Conservation (phyloP, 1,140 invertebrate species). For the Dysdera silvatica region DNA sequence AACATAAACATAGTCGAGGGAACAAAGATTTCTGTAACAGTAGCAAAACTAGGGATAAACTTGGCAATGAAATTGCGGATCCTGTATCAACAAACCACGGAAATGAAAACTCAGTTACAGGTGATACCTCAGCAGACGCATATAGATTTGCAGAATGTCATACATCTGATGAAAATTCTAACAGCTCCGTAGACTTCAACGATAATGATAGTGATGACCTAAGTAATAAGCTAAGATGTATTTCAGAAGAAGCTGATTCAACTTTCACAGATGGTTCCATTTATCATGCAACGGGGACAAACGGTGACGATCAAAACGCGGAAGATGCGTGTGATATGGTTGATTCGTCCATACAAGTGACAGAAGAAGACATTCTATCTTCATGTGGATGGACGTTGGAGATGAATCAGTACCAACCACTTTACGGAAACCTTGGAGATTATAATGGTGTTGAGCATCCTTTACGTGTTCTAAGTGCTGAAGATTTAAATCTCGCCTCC, state of each 20-base stretch:
- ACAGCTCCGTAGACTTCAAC: slow-evolving; percentile 17
- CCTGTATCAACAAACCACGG: too few species aligned
- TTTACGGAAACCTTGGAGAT: slow-evolving; percentile 23
- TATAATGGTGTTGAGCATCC: slow-evolving; percentile 59
- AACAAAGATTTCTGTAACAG: too few species aligned
- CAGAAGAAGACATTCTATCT: slow-evolving; percentile 69
- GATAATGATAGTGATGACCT: slow-evolving; percentile 55
- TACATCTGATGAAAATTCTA: too few species aligned
- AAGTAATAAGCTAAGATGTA: slow-evolving; percentile 5
- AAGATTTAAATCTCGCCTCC: slow-evolving; percentile 78
- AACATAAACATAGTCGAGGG: too few species aligned
- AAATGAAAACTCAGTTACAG: too few species aligned
- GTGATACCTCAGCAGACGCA: too few species aligned
- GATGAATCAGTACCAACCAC: slow-evolving; percentile 13
- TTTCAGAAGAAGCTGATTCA: neutral
- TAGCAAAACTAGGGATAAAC: too few species aligned
- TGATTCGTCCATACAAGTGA: slow-evolving; percentile 52
- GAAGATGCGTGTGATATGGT: neutral
- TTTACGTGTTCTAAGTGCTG: slow-evolving; percentile 73
- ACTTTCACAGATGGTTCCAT: neutral
- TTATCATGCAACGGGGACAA: neutral
- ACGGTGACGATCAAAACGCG: neutral
- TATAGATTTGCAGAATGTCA: too few species aligned
- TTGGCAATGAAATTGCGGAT: too few species aligned
- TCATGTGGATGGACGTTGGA: slow-evolving; percentile 18